These are phyloP conservation scores for Neogale vison DNA, from an alignment of 2,113 vertebrate species.

Conservation along the genomic window DNA sequence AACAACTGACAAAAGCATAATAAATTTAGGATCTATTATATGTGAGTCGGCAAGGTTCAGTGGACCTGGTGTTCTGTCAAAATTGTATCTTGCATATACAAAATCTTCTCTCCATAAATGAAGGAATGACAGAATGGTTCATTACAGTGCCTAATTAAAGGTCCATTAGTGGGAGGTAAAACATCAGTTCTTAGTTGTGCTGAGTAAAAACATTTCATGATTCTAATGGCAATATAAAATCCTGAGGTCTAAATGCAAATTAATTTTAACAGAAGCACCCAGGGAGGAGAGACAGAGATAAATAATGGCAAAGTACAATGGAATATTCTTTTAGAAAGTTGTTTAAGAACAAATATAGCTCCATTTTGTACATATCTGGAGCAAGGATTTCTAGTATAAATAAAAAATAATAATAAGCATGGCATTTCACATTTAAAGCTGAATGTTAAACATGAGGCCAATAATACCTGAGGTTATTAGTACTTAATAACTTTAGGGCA, in stretches of 20 bases:
- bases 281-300: constrained; percentile 22
- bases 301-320: constrained; percentile 54
- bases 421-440: background rate
- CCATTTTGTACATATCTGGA: background rate
- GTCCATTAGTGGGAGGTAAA: constrained; percentile 71
- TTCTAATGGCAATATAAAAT: constrained; percentile 68
- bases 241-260: constrained; percentile 61
- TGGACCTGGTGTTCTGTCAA: constrained; percentile 55
- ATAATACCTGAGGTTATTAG: constrained; percentile 21
- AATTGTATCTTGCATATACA: constrained; percentile 57
- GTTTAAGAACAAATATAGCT: constrained; percentile 8
- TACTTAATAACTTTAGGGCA: background rate
- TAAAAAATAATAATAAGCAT: background rate
- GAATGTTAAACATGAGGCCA: background rate
- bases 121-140: constrained; percentile 70
- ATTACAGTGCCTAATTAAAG: constrained; percentile 76
- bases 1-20: constrained; percentile 53
- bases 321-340: constrained; percentile 22
- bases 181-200: constrained; percentile 71
- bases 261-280: constrained; percentile 56
- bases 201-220: constrained; percentile 69
- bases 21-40: constrained; percentile 60
- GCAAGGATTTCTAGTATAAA: background rate
- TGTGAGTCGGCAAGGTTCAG: constrained; percentile 56
- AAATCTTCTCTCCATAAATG: constrained; percentile 51